phyloP scores from a whole-genome alignment of 1,140 invertebrate species.

The Aphis craccivora region DNA sequence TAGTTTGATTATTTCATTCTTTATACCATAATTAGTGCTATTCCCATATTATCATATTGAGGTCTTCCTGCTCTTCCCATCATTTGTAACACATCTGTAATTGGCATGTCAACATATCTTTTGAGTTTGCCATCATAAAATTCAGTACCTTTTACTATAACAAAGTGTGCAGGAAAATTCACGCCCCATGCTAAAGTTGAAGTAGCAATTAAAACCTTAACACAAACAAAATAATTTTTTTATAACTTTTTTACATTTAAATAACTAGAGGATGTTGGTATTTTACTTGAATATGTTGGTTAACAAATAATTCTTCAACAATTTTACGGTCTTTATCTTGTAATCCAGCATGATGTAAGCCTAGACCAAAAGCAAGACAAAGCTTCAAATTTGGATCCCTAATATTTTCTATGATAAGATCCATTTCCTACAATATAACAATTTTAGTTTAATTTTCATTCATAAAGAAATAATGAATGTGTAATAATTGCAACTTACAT shows the following conservation, averaged over 20 bases:
- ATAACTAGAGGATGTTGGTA: background rate
- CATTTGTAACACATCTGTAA: constrained; percentile 99
- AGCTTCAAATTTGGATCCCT: constrained; percentile 92
- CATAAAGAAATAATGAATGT: background rate
- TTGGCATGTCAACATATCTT: constrained; percentile 98
- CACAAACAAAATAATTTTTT: constrained; percentile 16
- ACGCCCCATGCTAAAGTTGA: constrained; percentile 99
- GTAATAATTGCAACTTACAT: constrained; percentile 61
- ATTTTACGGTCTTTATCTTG: constrained; percentile 89
- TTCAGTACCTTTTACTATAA: constrained; percentile 89
- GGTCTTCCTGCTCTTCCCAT: constrained; percentile 97
- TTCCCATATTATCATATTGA: constrained; percentile 93
- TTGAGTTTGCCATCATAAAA: constrained; percentile 97
- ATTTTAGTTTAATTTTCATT: background rate
- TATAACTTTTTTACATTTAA: background rate
- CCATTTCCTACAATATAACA: constrained; percentile 71
- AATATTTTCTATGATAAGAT: constrained; percentile 77
- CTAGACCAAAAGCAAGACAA: constrained; percentile 96
- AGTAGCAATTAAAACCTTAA: constrained; percentile 91
- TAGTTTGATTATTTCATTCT: background rate
- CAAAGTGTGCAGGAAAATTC: constrained; percentile 95
- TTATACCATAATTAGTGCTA: constrained; percentile 88
- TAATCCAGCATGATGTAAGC: constrained; percentile 96
- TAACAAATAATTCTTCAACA: constrained; percentile 95
- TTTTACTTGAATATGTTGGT: constrained; percentile 92